phyloP scores from a whole-genome alignment of 2,888 invertebrate species.

The Pseudococcus jackbeardsleyi region DNA sequence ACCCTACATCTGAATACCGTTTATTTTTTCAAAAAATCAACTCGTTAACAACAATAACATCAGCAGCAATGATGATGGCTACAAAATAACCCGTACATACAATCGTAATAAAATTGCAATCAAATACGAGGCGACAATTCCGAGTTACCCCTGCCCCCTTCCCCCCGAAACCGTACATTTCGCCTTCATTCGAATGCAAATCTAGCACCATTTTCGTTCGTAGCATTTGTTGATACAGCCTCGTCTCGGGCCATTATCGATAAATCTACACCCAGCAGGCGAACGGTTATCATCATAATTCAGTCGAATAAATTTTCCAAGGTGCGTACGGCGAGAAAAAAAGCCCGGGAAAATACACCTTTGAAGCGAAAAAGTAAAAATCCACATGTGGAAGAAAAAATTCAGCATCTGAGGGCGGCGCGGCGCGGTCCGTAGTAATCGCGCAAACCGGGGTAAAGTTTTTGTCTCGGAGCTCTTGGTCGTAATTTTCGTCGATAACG shows the following conservation, averaged over 20 bases:
- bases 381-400: constrained; percentile 28
- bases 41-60: not conserved
- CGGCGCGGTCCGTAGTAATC: constrained; percentile 28
- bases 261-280: not conserved
- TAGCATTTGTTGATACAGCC: not conserved
- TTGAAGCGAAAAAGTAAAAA: not conserved
- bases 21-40: not conserved
- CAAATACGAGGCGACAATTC: not conserved
- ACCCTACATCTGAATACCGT: not conserved
- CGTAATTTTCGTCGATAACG: constrained; percentile 54
- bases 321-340: not conserved
- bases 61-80: not conserved
- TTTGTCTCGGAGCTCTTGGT: constrained; percentile 44
- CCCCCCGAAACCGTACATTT: not conserved
- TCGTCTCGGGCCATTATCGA: not conserved
- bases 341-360: not conserved
- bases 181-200: not conserved
- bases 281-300: constrained; percentile 3
- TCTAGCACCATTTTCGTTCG: not conserved
- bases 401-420: not conserved
- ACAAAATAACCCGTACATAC: not conserved
- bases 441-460: constrained; percentile 53
- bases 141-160: no score
- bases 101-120: constrained; percentile 10
- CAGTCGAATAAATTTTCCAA: not conserved